phyloP scores from a whole-genome alignment of 1,140 invertebrate genomes.

The Leptestheria dahalacensis region DNA sequence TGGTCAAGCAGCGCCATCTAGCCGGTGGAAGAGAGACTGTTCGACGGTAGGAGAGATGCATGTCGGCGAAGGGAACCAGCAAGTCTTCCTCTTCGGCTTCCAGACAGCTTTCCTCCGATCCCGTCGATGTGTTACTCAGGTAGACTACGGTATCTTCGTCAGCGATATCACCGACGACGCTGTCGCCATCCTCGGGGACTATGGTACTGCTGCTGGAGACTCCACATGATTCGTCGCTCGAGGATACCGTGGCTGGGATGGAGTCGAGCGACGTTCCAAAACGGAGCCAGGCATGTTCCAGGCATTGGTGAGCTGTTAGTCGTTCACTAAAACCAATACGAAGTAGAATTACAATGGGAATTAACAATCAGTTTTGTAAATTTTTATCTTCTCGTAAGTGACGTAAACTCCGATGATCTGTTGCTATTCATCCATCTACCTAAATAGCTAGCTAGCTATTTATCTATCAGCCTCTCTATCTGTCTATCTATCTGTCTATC shows the following conservation, averaged over 20 bases:
- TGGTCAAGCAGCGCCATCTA: constrained; percentile 14
- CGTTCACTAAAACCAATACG: constrained; percentile 35
- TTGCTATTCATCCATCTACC: too few relatives aligned
- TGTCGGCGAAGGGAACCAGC: neutral
- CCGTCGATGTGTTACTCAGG: neutral
- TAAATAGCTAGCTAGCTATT: too few relatives aligned
- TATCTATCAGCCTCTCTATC: too few relatives aligned
- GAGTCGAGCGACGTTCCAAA: neutral
- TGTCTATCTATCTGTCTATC: too few relatives aligned
- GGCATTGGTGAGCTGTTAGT: constrained; percentile 42
- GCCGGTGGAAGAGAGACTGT: neutral
- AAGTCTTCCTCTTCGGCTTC: neutral
- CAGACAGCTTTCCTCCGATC: neutral
- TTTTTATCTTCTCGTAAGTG: too few relatives aligned
- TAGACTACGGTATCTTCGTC: neutral
- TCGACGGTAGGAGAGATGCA: neutral
- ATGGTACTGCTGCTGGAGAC: constrained; percentile 8
- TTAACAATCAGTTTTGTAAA: too few relatives aligned
- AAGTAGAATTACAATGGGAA: neutral
- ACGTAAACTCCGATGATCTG: too few relatives aligned
- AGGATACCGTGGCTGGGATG: neutral
- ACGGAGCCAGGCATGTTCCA: constrained; percentile 45
- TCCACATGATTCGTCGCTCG: neutral
- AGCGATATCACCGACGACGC: neutral
- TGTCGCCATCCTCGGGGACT: neutral